Conservation (phyloP, 2,797 vertebrate species). For the Lateolabrax maculatus region DNA sequence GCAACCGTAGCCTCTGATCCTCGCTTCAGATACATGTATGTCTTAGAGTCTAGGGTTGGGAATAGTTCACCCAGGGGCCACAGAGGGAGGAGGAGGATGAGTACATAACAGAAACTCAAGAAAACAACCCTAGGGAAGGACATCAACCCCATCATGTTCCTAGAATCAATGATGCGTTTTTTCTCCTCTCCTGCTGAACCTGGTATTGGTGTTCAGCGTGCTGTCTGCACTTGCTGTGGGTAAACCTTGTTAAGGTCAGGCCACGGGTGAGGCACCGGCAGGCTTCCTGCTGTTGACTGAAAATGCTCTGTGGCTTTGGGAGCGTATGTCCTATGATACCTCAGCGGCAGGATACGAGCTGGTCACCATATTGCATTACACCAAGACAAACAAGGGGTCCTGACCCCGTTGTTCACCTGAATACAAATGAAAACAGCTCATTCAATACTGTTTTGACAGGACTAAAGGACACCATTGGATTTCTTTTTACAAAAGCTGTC, state of each 20-base stretch:
- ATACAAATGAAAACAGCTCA: conserved; percentile 67
- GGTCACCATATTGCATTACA: conserved; percentile 73
- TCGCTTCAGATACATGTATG: conserved; percentile 40
- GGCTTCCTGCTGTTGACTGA: conserved; percentile 70
- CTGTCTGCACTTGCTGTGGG: conserved; percentile 65
- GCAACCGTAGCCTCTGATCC: conserved; percentile 43
- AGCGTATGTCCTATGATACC: conserved; percentile 55
- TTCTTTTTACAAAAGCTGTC: not conserved
- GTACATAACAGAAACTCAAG: conserved; percentile 56
- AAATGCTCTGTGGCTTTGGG: conserved; percentile 63
- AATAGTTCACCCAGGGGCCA: conserved; percentile 64
- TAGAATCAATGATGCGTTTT: conserved; percentile 76
- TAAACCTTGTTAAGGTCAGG: conserved; percentile 83
- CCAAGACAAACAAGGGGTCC: conserved; percentile 66
- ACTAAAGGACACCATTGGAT: conserved; percentile 16
- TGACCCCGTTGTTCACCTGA: conserved; percentile 69
- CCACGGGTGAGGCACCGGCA: conserved; percentile 68
- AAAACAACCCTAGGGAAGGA: conserved; percentile 76
- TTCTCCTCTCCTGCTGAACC: conserved; percentile 57
- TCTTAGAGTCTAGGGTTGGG: conserved; percentile 50
- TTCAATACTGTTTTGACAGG: conserved; percentile 51
- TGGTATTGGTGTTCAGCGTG: conserved; percentile 58
- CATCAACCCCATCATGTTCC: conserved; percentile 76
- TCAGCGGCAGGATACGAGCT: conserved; percentile 51
- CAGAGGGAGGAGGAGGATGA: conserved; percentile 36